Evolutionary conservation across 2,797 vertebrate species (phyloP).

Genomic region (Falco peregrinus): DNA sequence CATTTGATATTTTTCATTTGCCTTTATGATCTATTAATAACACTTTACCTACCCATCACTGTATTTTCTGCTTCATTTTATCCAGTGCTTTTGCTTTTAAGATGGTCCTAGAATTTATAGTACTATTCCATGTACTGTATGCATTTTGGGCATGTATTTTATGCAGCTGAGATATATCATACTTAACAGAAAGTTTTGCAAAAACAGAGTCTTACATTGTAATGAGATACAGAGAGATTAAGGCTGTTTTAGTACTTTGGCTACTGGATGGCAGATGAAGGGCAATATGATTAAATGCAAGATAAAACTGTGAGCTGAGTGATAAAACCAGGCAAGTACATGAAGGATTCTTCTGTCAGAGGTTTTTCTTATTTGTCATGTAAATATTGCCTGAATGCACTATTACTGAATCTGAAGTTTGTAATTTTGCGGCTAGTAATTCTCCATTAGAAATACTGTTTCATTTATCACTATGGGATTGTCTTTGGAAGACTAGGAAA

Average conservation of each 20-base stretch:
- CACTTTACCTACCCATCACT: not conserved
- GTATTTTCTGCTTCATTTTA: slow-evolving; percentile 43
- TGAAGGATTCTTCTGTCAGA: slow-evolving; percentile 52
- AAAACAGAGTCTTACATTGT: slow-evolving; percentile 27
- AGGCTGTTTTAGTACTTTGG: slow-evolving; percentile 57
- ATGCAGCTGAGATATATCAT: slow-evolving; percentile 31
- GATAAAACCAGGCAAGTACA: slow-evolving; percentile 53
- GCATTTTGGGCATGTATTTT: slow-evolving; percentile 32
- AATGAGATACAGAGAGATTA: slow-evolving; percentile 62
- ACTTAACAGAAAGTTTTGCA: slow-evolving; percentile 58
- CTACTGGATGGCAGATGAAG: slow-evolving; percentile 61
- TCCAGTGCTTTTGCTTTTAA: not conserved
- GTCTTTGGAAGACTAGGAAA: not conserved
- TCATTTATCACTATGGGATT: slow-evolving; percentile 8
- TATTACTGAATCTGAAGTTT: slow-evolving; percentile 37
- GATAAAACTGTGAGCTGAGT: slow-evolving; percentile 60
- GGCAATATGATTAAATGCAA: slow-evolving; percentile 59
- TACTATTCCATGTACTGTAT: not conserved
- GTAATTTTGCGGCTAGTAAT: slow-evolving; percentile 16
- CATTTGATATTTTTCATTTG: slow-evolving; percentile 45
- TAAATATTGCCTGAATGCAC: slow-evolving; percentile 51
- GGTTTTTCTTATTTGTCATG: slow-evolving; percentile 56
- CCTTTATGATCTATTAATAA: slow-evolving; percentile 50
- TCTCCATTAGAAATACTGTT: not conserved
- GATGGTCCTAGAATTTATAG: slow-evolving; percentile 45